Evolutionary conservation across 2,888 invertebrate genomes (phyloP), one percentile per base, ranked within the genome.

Genomic region (Rotaria magnacalcarata): DNA sequence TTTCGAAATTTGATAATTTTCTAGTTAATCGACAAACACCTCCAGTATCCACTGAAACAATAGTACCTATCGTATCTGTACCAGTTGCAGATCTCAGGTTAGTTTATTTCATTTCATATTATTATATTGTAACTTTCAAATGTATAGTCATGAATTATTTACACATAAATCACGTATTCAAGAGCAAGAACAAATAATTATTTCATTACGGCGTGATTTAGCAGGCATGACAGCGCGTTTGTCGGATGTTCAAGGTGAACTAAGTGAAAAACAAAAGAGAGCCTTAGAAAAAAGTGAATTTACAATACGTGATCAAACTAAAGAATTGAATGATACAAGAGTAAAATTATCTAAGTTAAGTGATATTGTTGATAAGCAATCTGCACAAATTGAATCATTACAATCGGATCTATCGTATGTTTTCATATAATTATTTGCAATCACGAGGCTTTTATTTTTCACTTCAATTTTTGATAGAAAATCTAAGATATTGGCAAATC

Each of bases 301-400:
- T 56, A 87, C 88, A 84, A 87, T 90, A 10, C 84, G 86, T 19
- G 88, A 88, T 80, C 89, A 89, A 85, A 89, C 90, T 67, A 87
- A 87, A 21, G 91, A 91, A 87, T 87, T 90, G 50, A 88, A 88
- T 0, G 90, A 90, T 74, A 88, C 89, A 84, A 88, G 90, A 75
- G 90, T 90, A 85, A 90, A 91, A 87, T 88, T 91, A 87, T 90
- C 90, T 21, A 90, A 91, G 88, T 88, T 91, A 52, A 90, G 90
- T 19, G 88, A 89, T 54, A 90, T 91, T 86, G 89, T 91, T n/a
- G 91, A 91, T 75, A 86, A 86, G 47, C 86, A 86, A 85, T 74
- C 86, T 16, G 8, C 50, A 56, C 85, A 87, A 86, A 34, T 85
- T 67, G 86, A 87, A 85, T 74, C 41, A 87, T 52, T 85, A 84